Evolutionary conservation across 2,888 invertebrate species (phyloP).

Genomic region (Drosophila nigritarsus): DNA sequence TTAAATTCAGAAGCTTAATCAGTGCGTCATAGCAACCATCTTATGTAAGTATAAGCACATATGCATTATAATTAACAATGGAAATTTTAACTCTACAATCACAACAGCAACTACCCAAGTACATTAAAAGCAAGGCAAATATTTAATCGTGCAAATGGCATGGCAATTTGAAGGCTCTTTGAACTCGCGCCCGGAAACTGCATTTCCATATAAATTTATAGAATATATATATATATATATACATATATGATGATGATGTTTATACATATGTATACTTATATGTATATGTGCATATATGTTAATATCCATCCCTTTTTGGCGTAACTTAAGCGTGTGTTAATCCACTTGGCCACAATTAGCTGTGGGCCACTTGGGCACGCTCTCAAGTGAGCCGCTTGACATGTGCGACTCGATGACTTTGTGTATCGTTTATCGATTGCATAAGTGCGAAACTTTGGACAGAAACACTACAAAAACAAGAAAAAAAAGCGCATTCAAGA

Average conservation of each 20-base stretch:
- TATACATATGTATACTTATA: not conserved
- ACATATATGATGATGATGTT: not conserved
- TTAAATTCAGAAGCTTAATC: constrained; percentile 2
- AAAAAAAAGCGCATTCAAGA: constrained; percentile 54
- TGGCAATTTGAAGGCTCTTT: constrained; percentile 60
- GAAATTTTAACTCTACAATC: constrained; percentile 19
- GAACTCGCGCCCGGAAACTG: constrained; percentile 46
- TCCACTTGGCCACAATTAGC: constrained; percentile 58
- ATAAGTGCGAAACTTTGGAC: constrained; percentile 23
- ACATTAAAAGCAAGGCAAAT: constrained; percentile 29
- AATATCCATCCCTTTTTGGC: not conserved
- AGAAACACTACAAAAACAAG: constrained; percentile 1
- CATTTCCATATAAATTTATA: not conserved
- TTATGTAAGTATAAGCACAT: constrained; percentile 10
- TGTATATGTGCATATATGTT: not conserved
- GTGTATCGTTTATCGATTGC: constrained; percentile 53
- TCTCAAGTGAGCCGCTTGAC: constrained; percentile 45
- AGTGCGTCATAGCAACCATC: not conserved
- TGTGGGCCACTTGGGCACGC: constrained; percentile 59
- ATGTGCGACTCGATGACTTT: constrained; percentile 36
- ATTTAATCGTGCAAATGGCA: constrained; percentile 35
- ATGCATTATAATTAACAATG: constrained; percentile 40
- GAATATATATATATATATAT: too few relatives aligned
- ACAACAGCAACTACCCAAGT: constrained; percentile 1
- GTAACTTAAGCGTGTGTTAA: not conserved